Conservation (phyloP, 2,888 invertebrate genomes). For the Deilephila porcellus region DNA sequence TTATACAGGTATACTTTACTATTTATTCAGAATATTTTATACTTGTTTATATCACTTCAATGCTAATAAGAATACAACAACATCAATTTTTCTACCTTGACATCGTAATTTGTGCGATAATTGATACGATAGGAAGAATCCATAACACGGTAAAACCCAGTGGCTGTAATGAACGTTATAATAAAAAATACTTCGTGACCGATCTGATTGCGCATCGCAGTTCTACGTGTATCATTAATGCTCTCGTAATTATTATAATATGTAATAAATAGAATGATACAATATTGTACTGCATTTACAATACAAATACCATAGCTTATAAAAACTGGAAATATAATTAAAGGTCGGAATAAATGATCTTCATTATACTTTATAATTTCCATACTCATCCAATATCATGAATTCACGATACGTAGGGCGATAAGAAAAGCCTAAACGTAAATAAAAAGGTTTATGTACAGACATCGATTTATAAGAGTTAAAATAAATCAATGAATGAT, state of each 20-base stretch:
- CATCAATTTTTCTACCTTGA: neutral
- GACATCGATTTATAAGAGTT: no score
- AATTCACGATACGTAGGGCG: no score
- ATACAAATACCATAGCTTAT: neutral
- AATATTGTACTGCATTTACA: neutral
- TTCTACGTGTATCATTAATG: conserved; percentile 10
- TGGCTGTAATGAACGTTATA: neutral
- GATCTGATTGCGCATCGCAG: conserved; percentile 1
- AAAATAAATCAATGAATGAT: neutral
- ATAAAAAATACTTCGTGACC: conserved; percentile 19
- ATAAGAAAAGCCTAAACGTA: no score
- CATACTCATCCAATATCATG: no score
- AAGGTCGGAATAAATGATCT: neutral
- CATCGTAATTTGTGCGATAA: neutral
- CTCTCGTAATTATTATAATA: conserved; percentile 7
- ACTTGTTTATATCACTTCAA: neutral
- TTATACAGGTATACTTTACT: no score
- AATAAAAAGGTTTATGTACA: no score
- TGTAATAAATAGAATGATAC: neutral
- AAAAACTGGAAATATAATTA: neutral
- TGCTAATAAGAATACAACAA: neutral
- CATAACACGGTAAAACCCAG: conserved; percentile 20
- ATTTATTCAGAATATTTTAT: neutral
- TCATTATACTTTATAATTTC: neutral
- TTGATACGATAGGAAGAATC: conserved; percentile 10